Evolutionary conservation across 2,888 invertebrate genomes (phyloP), one percentile per base, ranked within the genome.

Genomic region (Polylopha cassiicola): DNA sequence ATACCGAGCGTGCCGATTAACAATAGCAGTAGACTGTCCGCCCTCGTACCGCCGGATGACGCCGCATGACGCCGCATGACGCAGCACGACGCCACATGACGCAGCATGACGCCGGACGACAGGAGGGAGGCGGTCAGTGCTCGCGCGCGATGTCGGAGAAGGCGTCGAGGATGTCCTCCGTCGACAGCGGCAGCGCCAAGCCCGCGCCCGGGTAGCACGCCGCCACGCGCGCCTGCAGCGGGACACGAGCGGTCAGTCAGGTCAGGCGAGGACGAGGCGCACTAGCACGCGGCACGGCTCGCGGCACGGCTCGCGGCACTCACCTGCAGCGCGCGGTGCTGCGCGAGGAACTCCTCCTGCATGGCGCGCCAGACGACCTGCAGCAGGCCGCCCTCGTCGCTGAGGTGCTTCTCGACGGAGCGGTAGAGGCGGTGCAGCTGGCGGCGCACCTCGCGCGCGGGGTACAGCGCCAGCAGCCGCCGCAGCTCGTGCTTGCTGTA

Each of bases 331-430:
- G 93, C 73, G 34, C 65, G 69, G 79, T 98, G 97, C 75, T 99
- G 99, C 55, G 94, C 92, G 58, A 99, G 94, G 80, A 99, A 99
- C 87, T 99, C 98, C 74, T 98, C 97, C 87, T 99, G 98, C 98
- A 99, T 98, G 58, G 97, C 95, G 68, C 97, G 91, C 99, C 99
- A 99, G 41, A 99, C 99, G 32, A 99, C 99, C 89, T 95, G 95
- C 60, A 97, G 87, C 48, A 98, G 87, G 65, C 96, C 97, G 71
- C 95, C 94, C 77, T 96, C 95, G 77, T 97, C 97, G 62, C 95
- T 95, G 27, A 99, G 87, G 79, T 99, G 98, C 85, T 99, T 99
- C 73, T 99, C 99, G 38, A 99, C 97, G 76, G 97, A 97, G 74
- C 93, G 93, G 77, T 97, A 98, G 46, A 99, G 87, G 61, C 94